These are phyloP conservation scores for Thaumetopoea pityocampa DNA, from an alignment of 1,140 invertebrate species.

Conservation along the genomic window DNA sequence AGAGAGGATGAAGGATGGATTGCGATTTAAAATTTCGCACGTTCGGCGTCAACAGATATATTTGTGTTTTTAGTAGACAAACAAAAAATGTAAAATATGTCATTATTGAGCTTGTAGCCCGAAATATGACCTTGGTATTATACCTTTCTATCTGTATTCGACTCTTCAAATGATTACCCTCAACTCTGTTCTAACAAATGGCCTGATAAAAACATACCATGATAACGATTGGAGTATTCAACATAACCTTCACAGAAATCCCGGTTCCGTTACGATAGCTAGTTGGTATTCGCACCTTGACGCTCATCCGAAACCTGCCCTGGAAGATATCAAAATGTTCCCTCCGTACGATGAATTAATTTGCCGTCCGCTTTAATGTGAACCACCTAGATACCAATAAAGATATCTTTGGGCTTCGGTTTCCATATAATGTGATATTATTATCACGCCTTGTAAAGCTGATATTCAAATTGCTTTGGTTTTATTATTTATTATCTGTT, in stretches of 20 bases:
- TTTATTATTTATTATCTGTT: too few relatives aligned
- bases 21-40: too few relatives aligned
- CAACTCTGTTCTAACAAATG: slow-evolving; percentile 29
- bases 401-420: slow-evolving; percentile 39
- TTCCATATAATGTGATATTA: slow-evolving; percentile 27
- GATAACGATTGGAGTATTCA: slow-evolving; percentile 28
- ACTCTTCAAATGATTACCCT: too few relatives aligned
- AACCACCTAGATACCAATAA: slow-evolving; percentile 55
- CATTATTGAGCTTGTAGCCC: too few relatives aligned
- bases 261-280: slow-evolving; percentile 62
- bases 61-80: too few relatives aligned
- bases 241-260: slow-evolving; percentile 49
- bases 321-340: slow-evolving; percentile 33
- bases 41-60: too few relatives aligned
- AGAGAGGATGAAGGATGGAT: too few relatives aligned
- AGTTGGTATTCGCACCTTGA: slow-evolving; percentile 42
- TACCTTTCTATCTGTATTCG: too few relatives aligned
- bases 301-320: slow-evolving; percentile 42
- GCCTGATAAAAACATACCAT: slow-evolving; percentile 38
- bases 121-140: too few relatives aligned
- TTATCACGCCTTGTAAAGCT: slow-evolving; percentile 10
- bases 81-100: too few relatives aligned
- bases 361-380: slow-evolving; percentile 48
- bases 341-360: slow-evolving; percentile 63
- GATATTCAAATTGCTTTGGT: too few relatives aligned